Evolutionary conservation across 2,797 vertebrate genomes (phyloP), one percentile per base, ranked within the genome.

Genomic region (Gouania willdenowi): DNA sequence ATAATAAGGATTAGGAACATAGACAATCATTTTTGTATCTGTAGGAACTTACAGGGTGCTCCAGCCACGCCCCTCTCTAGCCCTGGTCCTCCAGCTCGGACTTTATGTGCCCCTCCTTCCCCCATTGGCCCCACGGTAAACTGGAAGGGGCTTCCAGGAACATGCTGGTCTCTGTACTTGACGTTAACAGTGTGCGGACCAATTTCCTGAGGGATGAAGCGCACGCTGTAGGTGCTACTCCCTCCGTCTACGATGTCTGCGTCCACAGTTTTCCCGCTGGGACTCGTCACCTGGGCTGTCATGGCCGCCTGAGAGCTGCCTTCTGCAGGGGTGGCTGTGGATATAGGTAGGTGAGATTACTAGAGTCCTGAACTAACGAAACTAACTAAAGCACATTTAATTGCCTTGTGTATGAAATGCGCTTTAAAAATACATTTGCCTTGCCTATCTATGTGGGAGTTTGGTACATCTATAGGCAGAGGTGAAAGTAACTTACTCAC

Each of bases 91-190:
- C 95, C 94, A 0, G 95, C 94, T 0, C 93, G 89, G 44, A 97
- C 95, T 64, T 95, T 98, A 69, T 98, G 95, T 1, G 93, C 66
- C 0, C 95, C 95, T 0, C 95, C 95, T 71, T 98, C 95, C 0
- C 95, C 95, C 82, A 97, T 84, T 0, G 95, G 95, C 17, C 95
- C 95, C 47, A 98, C 95, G 0, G 95, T 97, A 53, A 98, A 98
- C 88, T 97, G 95, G 82, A 98, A 98, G 71, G 95, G 95, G 75
- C 94, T 97, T 3, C 95, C 95, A 0, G 95, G 94, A n/a, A 98
- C 95, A 0, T 98, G 95, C 41, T 98, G 94, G 1, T 93, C 94
- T 0, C 94, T 89, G 73, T 97, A 97, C 73, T 97, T 98, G 61
- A 98, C 95, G 0, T 92, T 91, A 40, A 98, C 95, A 0, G 91